Base-by-base conservation (phyloP, 2,888 invertebrate genomes). In the Eupithecia pulchellata region DNA sequence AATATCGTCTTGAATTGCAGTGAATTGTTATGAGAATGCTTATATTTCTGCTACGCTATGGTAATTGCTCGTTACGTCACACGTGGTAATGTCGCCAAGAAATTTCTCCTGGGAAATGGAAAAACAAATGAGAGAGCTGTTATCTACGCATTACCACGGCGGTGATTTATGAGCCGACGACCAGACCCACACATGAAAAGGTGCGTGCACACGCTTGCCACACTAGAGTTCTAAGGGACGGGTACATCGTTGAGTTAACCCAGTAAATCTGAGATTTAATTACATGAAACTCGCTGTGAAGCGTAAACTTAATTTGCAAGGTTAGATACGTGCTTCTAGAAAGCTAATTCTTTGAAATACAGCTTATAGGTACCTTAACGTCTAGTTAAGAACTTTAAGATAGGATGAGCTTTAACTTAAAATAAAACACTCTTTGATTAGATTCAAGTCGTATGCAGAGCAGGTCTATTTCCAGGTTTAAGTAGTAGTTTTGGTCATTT, bases 41-140 rank as follows among this genome's bases (percentile, higher is more conserved):
- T 57, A 60, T 64, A 65, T 61, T 39, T 55, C 66, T 55, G 65
- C 69, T 78, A 77, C 81, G 82, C 79, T 79, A 79, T 76, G 82
- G 86, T 89, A 89, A 90, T 89, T 89, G 88, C 82, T 85, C 82
- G 87, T 92, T 89, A 86, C 87, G 86, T 90, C 90, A 91, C 84
- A 73, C 81, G 82, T 81, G 83, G 87, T 91, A 89, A 91, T 90
- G 90, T 89, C 91, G 88, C 89, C 88, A 87, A 90, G 92, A 91
- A 90, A 91, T 92, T 91, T 91, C 91, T 91, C 90, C 80, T 79
- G 91, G 89, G 91, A 92, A 92, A 92, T 92, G 91, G 91, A 88
- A 89, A 91, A 92, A 92, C 92, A 92, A 92, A 92, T 91, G 91
- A 91, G 91, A 89, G 91, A 89, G 90, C 89, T 92, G 88, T 92